Percentiles rank a stretch among this genome's conserved stretches.
Conservation (phyloP, 1,140 invertebrate genomes). For the Vanessa atalanta region DNA sequence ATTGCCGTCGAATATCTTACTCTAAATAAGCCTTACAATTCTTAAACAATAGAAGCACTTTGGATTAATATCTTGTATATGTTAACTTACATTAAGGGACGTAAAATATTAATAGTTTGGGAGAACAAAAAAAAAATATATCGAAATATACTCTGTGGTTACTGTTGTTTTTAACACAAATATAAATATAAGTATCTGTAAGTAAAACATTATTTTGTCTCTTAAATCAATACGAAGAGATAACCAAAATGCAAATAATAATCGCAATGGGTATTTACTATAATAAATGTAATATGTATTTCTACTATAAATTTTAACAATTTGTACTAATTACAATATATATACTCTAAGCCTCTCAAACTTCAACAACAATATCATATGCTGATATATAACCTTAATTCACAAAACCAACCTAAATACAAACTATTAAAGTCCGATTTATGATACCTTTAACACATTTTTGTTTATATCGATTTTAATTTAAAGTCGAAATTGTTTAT, state of each 20-base stretch:
- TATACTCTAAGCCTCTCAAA: conserved; percentile 40
- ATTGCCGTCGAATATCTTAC: conserved; percentile 14
- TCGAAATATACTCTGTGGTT: not conserved
- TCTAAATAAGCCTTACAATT: conserved; percentile 26
- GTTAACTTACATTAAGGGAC: conserved; percentile 35
- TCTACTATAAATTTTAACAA: conserved; percentile 31
- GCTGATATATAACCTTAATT: conserved; percentile 12
- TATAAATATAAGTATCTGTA: not conserved
- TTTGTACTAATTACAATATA: conserved; percentile 46
- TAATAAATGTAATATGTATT: conserved; percentile 2
- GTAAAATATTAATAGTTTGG: conserved; percentile 31
- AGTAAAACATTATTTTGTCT: not conserved
- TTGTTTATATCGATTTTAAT: not conserved
- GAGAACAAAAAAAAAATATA: not conserved
- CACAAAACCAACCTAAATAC: not conserved
- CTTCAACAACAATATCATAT: conserved; percentile 32
- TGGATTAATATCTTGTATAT: conserved; percentile 41
- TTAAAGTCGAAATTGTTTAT: not conserved
- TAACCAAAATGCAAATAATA: not conserved
- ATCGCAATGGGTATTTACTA: not conserved
- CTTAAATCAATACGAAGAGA: not conserved
- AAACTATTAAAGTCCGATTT: too few relatives aligned
- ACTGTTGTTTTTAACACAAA: conserved; percentile 2
- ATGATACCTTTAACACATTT: not conserved
- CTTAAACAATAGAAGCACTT: conserved; percentile 40